Base-by-base conservation (phyloP, 2,797 vertebrate genomes). In the Alca torda region DNA sequence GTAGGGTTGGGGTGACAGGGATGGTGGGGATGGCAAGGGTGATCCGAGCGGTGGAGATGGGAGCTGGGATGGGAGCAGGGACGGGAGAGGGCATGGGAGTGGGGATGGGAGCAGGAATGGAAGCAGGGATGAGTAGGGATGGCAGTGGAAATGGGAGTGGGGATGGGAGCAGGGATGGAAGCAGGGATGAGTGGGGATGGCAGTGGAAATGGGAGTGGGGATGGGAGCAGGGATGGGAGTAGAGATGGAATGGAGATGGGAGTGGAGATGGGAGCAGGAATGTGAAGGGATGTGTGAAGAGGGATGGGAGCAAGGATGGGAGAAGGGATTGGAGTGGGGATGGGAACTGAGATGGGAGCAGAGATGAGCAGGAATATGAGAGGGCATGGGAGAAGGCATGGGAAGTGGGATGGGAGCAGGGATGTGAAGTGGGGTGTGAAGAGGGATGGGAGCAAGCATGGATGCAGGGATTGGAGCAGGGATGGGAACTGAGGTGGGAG, bases 121-220 rank as follows among this genome's bases (percentile, higher is more conserved):
- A 45, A 45, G 43, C 43, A 45, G 43, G 43, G 43, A 18, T 18
- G 17, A 25, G 9, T 1, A 5, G 28, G 15, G 15, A 16, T 79
- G 39, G 24, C 19, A 41, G 13, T 4, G 45, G 45, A 46, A 20
- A 46, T 46, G 46, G 46, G 46, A 46, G 30, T 1, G 3, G n/a
- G 9, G 14, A 60, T 46, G 46, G 46, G 46, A 46, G 30, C 0
- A 2, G n/a, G 9, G 14, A 60, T 35, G 43, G 14, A 14, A 73
- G 24, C 0, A 1, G 7, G 5, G 10, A 20, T 56, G 35, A 18
- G 43, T 1, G 4, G 28, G 11, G 14, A 13, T 11, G 9, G n/a
- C n/a, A 45, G 9, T 23, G 46, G 46, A 23, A 11, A 45, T 33
- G 31, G 6, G 61, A 31, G n/a, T 1, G 3, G n/a, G 9, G 11